A percentile compares a stretch with the other conserved stretches of the same genome.
These are phyloP conservation scores for Drosophila algonquin DNA, from an alignment of 2,888 invertebrate genomes.

Conservation along the genomic window DNA sequence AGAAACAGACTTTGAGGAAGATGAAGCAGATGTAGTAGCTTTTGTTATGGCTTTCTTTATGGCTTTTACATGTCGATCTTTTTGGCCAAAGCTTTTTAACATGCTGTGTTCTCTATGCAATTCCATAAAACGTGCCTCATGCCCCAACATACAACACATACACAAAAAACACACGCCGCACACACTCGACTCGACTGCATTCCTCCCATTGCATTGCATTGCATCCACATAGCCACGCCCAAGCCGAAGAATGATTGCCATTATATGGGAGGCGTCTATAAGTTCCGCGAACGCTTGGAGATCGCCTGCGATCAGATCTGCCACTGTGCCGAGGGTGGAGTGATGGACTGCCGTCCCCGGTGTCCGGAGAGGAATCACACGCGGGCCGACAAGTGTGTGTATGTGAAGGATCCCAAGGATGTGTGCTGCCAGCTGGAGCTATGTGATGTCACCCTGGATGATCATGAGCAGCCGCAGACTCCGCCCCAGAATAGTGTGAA, in stretches of 20 bases:
- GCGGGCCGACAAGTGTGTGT: constrained; percentile 90
- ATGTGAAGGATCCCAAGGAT: constrained; percentile 92
- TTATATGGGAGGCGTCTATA: constrained; percentile 87
- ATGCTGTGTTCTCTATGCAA: constrained; percentile 65
- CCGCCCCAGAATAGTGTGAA: constrained; percentile 68
- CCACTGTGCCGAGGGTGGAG: constrained; percentile 89
- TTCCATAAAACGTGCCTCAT: constrained; percentile 48
- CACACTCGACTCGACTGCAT: constrained; percentile 39
- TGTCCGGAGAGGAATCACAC: constrained; percentile 86
- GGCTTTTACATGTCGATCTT: constrained; percentile 46
- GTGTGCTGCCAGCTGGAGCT: constrained; percentile 93
- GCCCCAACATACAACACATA: constrained; percentile 21
- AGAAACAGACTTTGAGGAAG: background rate
- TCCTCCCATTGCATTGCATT: constrained; percentile 13
- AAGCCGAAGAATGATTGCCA: constrained; percentile 80
- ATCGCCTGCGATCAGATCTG: constrained; percentile 93
- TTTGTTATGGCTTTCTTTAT: constrained; percentile 38
- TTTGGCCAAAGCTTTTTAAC: constrained; percentile 56
- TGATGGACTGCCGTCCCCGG: constrained; percentile 90
- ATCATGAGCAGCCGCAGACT: constrained; percentile 86
- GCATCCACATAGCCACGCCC: constrained; percentile 54
- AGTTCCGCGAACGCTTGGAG: constrained; percentile 89
- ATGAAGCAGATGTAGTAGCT: constrained; percentile 22
- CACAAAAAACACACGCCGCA: constrained; percentile 20
- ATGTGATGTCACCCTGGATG: constrained; percentile 93